A percentile compares a stretch with the other conserved stretches of the same genome.
Conservation (phyloP, 1,140 invertebrate genomes). For the Ylistrum balloti region DNA sequence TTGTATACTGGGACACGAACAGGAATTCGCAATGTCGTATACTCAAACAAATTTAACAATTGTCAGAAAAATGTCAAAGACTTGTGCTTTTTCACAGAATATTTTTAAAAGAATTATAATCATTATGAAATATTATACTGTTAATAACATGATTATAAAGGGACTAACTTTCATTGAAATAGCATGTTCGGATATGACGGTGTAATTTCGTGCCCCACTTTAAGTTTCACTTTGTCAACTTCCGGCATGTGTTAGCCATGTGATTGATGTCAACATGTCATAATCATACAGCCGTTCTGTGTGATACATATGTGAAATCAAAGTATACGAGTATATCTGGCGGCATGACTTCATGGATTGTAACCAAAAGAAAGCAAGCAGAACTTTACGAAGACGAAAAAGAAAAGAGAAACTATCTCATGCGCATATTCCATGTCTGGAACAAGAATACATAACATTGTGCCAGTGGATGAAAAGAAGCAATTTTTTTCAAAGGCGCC, state of each 20-base stretch:
- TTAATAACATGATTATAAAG: too few species aligned
- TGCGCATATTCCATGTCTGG: background rate
- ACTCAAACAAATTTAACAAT: background rate
- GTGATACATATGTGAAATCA: background rate
- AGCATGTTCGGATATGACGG: background rate
- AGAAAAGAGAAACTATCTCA: background rate
- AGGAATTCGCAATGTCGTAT: background rate
- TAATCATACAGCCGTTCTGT: background rate
- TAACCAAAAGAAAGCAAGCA: background rate
- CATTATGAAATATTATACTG: too few species aligned
- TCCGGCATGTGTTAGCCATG: conserved; percentile 8
- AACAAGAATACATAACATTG: background rate
- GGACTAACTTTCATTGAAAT: too few species aligned
- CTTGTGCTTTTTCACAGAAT: too few species aligned
- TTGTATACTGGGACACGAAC: conserved; percentile 36
- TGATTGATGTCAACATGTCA: conserved; percentile 38
- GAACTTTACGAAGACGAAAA: background rate
- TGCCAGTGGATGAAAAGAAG: conserved; percentile 1
- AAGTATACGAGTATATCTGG: background rate
- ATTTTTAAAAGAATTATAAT: too few species aligned
- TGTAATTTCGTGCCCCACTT: background rate
- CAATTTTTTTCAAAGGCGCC: background rate
- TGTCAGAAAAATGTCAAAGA: too few species aligned
- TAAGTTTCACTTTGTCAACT: conserved; percentile 25
- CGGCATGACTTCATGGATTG: background rate